Conservation (phyloP, 1,140 invertebrate species). For the Zaprionus tsacasi region DNA sequence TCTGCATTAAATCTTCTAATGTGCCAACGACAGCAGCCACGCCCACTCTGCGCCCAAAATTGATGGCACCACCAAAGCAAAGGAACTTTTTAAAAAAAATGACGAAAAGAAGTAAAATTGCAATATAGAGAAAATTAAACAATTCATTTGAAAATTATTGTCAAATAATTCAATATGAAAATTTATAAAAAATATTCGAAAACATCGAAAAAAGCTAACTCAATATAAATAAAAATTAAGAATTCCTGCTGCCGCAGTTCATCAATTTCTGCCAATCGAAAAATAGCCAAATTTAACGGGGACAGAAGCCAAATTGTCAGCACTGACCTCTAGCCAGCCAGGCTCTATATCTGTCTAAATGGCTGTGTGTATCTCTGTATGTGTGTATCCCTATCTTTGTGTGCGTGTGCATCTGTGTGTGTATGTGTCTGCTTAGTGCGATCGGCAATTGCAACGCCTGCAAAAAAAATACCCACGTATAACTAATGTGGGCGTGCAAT, state of each 20-base stretch:
- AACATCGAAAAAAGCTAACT: no score
- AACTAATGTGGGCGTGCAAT: background rate
- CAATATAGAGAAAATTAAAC: no score
- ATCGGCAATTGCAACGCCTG: background rate
- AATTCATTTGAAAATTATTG: no score
- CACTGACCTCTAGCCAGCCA: constrained; percentile 7
- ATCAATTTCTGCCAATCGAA: no score
- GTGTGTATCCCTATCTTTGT: background rate
- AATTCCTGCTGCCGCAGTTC: no score
- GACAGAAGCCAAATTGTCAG: no score
- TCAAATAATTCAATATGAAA: no score
- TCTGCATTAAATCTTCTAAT: constrained; percentile 34
- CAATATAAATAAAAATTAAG: no score
- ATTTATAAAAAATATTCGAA: no score
- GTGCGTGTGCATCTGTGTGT: constrained; percentile 1
- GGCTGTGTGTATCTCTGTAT: constrained; percentile 5
- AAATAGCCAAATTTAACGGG: no score
- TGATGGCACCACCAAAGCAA: constrained; percentile 43
- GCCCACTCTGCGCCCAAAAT: constrained; percentile 30
- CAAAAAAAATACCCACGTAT: background rate
- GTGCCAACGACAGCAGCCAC: constrained; percentile 26
- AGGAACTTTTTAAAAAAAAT: no score
- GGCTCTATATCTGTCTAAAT: background rate
- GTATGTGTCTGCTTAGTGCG: constrained; percentile 13
- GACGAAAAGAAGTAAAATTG: no score